These are phyloP conservation scores for Emys orbicularis DNA, from an alignment of 2,797 vertebrate species.

Conservation along the genomic window DNA sequence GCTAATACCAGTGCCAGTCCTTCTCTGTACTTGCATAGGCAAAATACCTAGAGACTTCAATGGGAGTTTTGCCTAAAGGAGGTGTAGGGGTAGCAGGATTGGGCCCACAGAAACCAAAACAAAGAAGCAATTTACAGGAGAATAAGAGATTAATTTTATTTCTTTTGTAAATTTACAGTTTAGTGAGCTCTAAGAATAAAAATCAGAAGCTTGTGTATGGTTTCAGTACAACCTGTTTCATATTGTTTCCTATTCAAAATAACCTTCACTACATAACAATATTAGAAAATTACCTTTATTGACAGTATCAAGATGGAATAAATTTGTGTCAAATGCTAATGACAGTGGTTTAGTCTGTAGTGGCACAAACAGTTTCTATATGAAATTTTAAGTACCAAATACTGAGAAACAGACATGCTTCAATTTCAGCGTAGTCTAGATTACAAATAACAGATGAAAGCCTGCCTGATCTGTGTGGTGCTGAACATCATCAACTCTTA, in stretches of 20 bases:
- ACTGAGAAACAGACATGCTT: not conserved
- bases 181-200: not conserved
- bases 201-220: not conserved
- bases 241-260: not conserved
- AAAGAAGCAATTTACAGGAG: not conserved
- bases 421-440: not conserved
- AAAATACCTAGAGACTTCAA: not conserved
- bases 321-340: not conserved
- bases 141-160: not conserved
- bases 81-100: not conserved
- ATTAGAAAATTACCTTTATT: not conserved
- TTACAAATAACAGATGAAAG: not conserved
- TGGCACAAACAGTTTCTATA: not conserved
- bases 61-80: not conserved
- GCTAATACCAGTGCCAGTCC: not conserved
- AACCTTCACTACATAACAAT: not conserved
- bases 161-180: not conserved
- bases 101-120: not conserved
- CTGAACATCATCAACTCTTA: not conserved
- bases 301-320: not conserved
- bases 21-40: not conserved
- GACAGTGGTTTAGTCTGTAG: not conserved
- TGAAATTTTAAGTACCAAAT: not conserved
- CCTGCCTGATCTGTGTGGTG: not conserved
- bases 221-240: not conserved